A percentile compares a stretch with the other conserved stretches of the same genome.
These are phyloP conservation scores for Cabera pusaria DNA, from an alignment of 2,888 invertebrate species.

Conservation along the genomic window DNA sequence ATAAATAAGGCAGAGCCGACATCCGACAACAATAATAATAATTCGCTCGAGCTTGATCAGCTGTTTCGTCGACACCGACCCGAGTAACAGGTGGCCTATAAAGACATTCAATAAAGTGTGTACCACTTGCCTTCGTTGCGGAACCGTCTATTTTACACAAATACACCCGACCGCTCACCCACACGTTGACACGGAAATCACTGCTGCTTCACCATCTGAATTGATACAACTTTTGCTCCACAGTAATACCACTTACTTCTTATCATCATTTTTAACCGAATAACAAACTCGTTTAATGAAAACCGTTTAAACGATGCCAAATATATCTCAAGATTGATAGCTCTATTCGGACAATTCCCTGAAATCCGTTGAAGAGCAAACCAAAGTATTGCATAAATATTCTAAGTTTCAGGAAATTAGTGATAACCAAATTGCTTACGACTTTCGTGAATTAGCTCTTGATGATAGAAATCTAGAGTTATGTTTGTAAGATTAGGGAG, in stretches of 20 bases:
- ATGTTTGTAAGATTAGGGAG: constrained; percentile 41
- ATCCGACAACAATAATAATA: constrained; percentile 78
- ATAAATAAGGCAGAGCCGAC: constrained; percentile 76
- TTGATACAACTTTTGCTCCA: constrained; percentile 11
- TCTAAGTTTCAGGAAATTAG: constrained; percentile 1
- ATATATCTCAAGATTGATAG: too few species aligned
- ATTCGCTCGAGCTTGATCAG: constrained; percentile 78
- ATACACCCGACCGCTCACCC: constrained; percentile 49
- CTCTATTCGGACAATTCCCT: too few species aligned
- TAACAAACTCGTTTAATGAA: not conserved
- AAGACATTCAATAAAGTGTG: constrained; percentile 83
- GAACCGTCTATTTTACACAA: constrained; percentile 73
- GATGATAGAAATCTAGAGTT: constrained; percentile 27
- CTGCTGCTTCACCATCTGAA: constrained; percentile 18
- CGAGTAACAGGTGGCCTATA: constrained; percentile 84
- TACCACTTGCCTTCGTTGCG: constrained; percentile 77
- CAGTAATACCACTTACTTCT: too few species aligned
- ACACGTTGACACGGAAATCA: constrained; percentile 36
- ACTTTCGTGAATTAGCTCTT: constrained; percentile 9
- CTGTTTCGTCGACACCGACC: constrained; percentile 79
- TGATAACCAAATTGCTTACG: constrained; percentile 2
- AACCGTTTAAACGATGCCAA: not conserved
- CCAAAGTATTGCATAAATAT: constrained; percentile 3
- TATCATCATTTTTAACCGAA: too few species aligned
- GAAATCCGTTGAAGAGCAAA: not conserved